Base-by-base conservation (phyloP, 2,888 invertebrate genomes). In the Tipula confusa region DNA sequence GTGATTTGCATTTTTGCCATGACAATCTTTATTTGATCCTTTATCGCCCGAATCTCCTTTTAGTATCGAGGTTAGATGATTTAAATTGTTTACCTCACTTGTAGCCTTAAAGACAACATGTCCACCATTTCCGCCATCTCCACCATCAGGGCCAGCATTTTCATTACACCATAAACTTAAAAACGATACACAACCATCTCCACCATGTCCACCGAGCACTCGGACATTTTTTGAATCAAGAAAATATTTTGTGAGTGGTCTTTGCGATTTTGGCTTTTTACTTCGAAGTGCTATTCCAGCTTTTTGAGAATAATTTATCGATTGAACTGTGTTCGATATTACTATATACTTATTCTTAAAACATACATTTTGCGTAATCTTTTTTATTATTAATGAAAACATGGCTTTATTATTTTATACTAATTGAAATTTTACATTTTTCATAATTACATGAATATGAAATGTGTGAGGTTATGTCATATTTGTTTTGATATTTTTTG, bases 81-180 rank as follows among this genome's bases (percentile, higher is more conserved):
- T 92, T 29, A 98, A 91, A 86, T 96, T 95, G 85, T 92, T 94
- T 0, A 94, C 91, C 83, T 93, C 91, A 33, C 89, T 88, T 0
- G 92, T 91, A 0, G 96, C 95, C 93, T 88, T 15, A 85, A 98
- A 95, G 84, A 98, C 92, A 0, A 99, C 95, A 90, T 99, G 98
- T 0, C 97, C 98, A 0, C 98, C 98, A 87, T 96, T 93, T 0
- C 99, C 99, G 0, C 99, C 99, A 89, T 99, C 97, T 0, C 98
- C 99, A 0, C 98, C 98, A 89, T 97, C 96, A 0, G 98, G 98
- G 0, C 98, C 98, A 0, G 97, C 99, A 84, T 92, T 92, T 85
- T 97, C 98, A 87, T 97, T 97, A 83, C 92, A 91, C 92, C 93
- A 96, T 7, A 94, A 90, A 85, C 94, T 93, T 5, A 97, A 90